phyloP scores from a whole-genome alignment of 2,113 vertebrate species.

The Psittacus erithacus region DNA sequence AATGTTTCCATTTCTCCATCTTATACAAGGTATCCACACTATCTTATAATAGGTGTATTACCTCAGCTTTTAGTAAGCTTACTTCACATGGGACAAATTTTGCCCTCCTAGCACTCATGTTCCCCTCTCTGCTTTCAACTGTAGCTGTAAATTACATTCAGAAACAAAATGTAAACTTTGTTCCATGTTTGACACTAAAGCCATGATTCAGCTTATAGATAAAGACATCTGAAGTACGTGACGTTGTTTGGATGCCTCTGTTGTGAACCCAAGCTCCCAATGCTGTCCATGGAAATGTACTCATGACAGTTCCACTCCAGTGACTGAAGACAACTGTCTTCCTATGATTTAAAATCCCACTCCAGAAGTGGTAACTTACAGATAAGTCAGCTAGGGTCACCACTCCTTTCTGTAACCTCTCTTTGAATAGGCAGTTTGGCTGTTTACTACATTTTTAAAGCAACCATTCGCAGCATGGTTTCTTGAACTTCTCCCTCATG shows the following conservation, averaged over 20 bases:
- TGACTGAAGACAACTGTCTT: background rate
- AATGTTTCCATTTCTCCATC: background rate
- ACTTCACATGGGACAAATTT: background rate
- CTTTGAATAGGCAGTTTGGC: background rate
- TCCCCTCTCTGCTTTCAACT: background rate
- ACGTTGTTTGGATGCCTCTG: background rate
- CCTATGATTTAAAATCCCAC: background rate
- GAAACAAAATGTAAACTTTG: background rate
- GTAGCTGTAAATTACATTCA: background rate
- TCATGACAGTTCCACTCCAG: background rate
- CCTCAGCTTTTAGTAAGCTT: background rate
- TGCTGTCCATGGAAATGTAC: fast-evolving
- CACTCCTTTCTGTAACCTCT: background rate
- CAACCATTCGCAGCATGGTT: background rate
- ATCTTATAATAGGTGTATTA: background rate
- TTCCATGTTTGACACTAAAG: background rate
- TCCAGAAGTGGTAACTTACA: background rate
- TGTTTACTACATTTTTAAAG: background rate
- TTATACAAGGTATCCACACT: background rate
- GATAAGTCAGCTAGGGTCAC: background rate
- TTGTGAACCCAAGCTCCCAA: background rate
- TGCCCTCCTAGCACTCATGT: background rate
- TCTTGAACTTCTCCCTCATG: background rate
- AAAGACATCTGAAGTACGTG: background rate
- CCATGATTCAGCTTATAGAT: background rate